Evolutionary conservation across 1,140 invertebrate genomes (phyloP), one percentile per base, ranked within the genome.

Genomic region (Drosophila subpulchrella): DNA sequence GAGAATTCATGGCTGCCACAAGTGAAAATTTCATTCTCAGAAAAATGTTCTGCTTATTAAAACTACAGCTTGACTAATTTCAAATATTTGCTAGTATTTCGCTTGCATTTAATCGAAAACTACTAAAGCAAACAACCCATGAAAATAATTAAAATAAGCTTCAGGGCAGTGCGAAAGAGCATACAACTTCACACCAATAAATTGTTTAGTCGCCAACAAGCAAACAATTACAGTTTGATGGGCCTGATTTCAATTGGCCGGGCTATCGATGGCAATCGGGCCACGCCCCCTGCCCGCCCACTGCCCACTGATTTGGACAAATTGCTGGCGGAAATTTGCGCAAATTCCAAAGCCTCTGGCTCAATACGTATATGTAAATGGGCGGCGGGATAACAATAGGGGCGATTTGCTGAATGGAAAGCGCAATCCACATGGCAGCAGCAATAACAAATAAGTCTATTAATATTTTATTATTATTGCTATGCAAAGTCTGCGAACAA

Each of bases 391-490:
- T 55, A 72, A 68, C 62, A 66, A 78, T 51, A 20, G 58, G 27
- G 39, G 42, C n/a, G 58, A 75, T 59, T 75, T 58, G 72, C 38
- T 51, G 56, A 71, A 72, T 61, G 36, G 74, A 50, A 36, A 27
- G 75, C 36, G 46, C 20, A 60, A 42, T 61, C 58, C 44, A 10
- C 55, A 27, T 80, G 17, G 72, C 55, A 34, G 58, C 56, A 55
- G 61, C 63, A 75, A 82, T 68, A 82, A 79, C 77, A 82, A 77
- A 72, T 79, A 88, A 88, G 53, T 57, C 79, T 73, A 83, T 88
- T 86, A 86, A 86, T 86, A 88, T 88, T 86, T 88, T 86, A 88
- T 80, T 76, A 67, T 73, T 88, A 83, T 83, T 88, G 74, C 75
- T 73, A 56, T 82, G 82, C 83, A 82, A 88, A 88, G 83, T 39